Base-by-base conservation (phyloP, 2,113 vertebrate genomes). In the Ailuropoda melanoleuca region DNA sequence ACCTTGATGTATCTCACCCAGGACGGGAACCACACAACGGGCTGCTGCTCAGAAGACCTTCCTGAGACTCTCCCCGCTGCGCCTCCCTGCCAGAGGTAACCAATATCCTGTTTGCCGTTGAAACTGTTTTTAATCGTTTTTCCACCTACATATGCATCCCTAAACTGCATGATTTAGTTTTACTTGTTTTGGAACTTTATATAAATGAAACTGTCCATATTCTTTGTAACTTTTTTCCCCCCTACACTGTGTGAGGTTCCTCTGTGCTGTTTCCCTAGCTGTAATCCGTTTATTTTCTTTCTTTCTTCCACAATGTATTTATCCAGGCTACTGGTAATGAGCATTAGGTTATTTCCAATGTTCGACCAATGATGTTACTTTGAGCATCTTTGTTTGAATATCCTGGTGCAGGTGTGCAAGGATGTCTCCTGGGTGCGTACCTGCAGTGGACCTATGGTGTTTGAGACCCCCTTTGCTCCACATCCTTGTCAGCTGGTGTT, bases 61-160 rank as follows among this genome's bases (percentile, higher is more conserved):
- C 90, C 68, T 50, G 86, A 24, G 24, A 37, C 64, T 31, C 58
- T 94, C 50, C 81, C 48, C 82, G 37, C 80, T 48, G 11, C 0
- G 3, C 72, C 77, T 92, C 48, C 88, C 31, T 37, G 9, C 72
- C 88, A 81, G 68, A 72, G 68, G 75, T 75, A 94, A 92, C 90
- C 50, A 24, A 74, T 64, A 95, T 96, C 88, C 91, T 96, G 93
- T 68, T 74, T 94, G 96, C 72, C 34, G 48, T 83, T 93, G 23
- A 81, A 94, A 81, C 56, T 37, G 66, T 50, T 88, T 86, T 90
- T 88, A 93, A 90, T 85, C 29, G 88, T 97, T 97, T 97, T 90
- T 88, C 94, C 80, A 84, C 43, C 39, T 83, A 68, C 48, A n/a
- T 66, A 53, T n/a, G 68, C 86, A 92, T 81, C 48, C 56, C 64